These are phyloP conservation scores for Noctua pronuba DNA, from an alignment of 2,888 invertebrate species.

Conservation along the genomic window DNA sequence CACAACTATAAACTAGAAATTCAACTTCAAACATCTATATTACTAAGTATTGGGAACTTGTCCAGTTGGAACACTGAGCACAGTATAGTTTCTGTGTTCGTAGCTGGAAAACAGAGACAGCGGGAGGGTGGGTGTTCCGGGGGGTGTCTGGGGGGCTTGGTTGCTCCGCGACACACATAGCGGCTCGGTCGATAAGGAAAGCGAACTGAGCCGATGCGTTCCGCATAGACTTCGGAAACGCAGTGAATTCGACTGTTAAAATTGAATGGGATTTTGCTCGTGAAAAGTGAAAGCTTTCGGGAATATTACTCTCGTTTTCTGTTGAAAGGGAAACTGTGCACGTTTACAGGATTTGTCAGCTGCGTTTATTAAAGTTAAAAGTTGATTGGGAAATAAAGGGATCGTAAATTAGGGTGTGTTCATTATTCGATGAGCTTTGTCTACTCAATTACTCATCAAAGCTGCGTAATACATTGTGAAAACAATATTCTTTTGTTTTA, in stretches of 20 bases:
- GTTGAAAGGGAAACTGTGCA: slow-evolving; percentile 26
- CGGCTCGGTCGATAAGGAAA: slow-evolving; percentile 86
- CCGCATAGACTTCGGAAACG: slow-evolving; percentile 73
- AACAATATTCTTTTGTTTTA: neutral
- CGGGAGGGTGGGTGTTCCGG: slow-evolving; percentile 66
- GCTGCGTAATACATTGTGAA: neutral
- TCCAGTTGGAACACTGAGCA: slow-evolving; percentile 68
- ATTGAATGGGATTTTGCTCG: slow-evolving; percentile 61
- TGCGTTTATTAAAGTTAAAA: slow-evolving; percentile 6
- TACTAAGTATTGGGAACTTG: slow-evolving; percentile 73
- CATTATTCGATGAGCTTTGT: neutral
- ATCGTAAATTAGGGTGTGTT: neutral
- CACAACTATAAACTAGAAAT: slow-evolving; percentile 30
- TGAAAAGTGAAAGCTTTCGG: slow-evolving; percentile 45
- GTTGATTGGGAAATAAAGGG: slow-evolving; percentile 1
- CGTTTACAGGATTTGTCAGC: slow-evolving; percentile 16
- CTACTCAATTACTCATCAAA: neutral
- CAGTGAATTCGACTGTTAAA: slow-evolving; percentile 73
- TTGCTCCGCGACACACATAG: slow-evolving; percentile 86
- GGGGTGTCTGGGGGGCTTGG: slow-evolving; percentile 71
- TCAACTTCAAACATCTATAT: slow-evolving; percentile 67
- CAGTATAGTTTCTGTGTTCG: slow-evolving; percentile 73
- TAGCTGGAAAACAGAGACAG: slow-evolving; percentile 73
- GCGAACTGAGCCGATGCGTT: slow-evolving; percentile 85
- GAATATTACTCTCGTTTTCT: slow-evolving; percentile 32